Conservation (phyloP, 1,140 invertebrate genomes). For the Aphidius ervi region DNA sequence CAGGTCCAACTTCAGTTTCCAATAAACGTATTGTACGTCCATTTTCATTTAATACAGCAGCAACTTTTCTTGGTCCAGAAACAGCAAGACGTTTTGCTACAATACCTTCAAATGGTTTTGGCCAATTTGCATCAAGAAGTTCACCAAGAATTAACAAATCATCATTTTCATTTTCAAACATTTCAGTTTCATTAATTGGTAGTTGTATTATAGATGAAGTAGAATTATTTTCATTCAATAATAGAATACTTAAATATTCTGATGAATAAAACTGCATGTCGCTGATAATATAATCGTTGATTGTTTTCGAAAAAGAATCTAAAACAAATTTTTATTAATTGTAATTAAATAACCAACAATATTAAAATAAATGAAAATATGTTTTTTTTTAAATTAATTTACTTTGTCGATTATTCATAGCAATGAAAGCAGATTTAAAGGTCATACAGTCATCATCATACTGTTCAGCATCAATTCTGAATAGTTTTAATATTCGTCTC, state of each 20-base stretch:
- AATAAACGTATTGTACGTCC: conserved; percentile 77
- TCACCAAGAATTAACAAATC: conserved; percentile 53
- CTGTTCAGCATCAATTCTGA: conserved; percentile 32
- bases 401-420: conserved; percentile 34
- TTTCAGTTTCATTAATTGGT: conserved; percentile 50
- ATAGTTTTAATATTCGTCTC: conserved; percentile 37
- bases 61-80: conserved; percentile 82
- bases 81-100: conserved; percentile 72
- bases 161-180: conserved; percentile 43
- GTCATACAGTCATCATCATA: conserved; percentile 23
- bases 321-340: conserved; percentile 17
- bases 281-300: conserved; percentile 41
- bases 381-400: not conserved
- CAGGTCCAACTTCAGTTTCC: conserved; percentile 89
- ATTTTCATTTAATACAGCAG: conserved; percentile 78
- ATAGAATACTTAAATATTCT: conserved; percentile 70
- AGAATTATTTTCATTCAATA: conserved; percentile 58
- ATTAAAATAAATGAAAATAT: conserved; percentile 5
- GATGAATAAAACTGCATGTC: conserved; percentile 81
- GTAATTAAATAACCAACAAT: not conserved
- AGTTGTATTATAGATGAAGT: conserved; percentile 65
- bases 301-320: conserved; percentile 24
- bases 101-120: conserved; percentile 69
- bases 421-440: conserved; percentile 31
- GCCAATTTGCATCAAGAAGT: conserved; percentile 53